Evolutionary conservation across 2,113 vertebrate species (phyloP).

Genomic region (Cyanoliseus patagonus): DNA sequence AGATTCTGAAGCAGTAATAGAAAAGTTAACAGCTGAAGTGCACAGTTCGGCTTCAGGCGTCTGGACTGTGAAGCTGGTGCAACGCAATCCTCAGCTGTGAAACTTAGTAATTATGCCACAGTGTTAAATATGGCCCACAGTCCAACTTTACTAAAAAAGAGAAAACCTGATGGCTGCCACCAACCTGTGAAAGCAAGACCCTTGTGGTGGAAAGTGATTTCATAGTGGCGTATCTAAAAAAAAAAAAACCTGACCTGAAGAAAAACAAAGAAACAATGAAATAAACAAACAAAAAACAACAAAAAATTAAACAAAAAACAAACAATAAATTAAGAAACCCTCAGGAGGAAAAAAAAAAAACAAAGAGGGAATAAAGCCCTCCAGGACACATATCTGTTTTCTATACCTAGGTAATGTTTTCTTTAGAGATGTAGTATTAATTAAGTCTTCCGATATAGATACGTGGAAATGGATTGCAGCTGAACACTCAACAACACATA

Average conservation of each 20-base stretch:
- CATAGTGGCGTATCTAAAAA: not conserved
- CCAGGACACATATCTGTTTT: not conserved
- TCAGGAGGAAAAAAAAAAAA: not conserved
- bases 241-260: not conserved
- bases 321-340: not conserved
- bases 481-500: not conserved
- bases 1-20: not conserved
- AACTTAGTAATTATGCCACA: not conserved
- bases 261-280: not conserved
- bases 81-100: not conserved
- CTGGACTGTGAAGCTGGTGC: not conserved
- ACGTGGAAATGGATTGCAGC: not conserved
- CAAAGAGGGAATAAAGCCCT: not conserved
- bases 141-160: not conserved
- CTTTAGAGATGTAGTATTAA: not conserved
- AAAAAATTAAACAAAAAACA: not conserved
- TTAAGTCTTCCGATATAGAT: not conserved
- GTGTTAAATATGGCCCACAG: not conserved
- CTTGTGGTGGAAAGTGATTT: not conserved
- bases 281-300: not conserved
- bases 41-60: not conserved
- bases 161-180: not conserved
- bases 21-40: not conserved
- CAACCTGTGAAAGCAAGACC: not conserved
- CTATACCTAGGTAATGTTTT: not conserved